Conservation (phyloP, 2,888 invertebrate genomes). For the Caenorhabditis angaria region DNA sequence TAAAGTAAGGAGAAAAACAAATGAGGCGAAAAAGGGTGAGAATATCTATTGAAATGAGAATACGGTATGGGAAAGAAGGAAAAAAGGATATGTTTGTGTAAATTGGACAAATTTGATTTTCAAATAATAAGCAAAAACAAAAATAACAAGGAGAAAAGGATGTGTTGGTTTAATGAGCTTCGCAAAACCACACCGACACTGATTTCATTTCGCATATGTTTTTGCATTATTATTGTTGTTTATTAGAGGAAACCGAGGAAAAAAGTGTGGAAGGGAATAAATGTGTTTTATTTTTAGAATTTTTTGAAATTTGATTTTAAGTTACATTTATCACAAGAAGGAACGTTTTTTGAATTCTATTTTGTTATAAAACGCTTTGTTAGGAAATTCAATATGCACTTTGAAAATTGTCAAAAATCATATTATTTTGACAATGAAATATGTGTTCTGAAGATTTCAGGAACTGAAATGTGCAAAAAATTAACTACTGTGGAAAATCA, state of each 20-base stretch:
- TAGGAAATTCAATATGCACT: too few relatives aligned
- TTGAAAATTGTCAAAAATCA: too few relatives aligned
- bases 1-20: neutral
- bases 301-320: neutral
- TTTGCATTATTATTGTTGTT: conserved; percentile 2
- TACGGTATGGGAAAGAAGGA: neutral
- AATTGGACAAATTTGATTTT: neutral
- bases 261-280: neutral
- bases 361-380: neutral
- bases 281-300: neutral
- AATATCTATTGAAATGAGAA: neutral
- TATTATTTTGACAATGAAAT: too few relatives aligned
- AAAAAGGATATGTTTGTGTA: neutral
- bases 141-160: neutral
- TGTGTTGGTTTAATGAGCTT: conserved; percentile 2
- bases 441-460: too few relatives aligned
- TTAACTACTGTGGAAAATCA: too few relatives aligned
- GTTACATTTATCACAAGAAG: too few relatives aligned
- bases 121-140: neutral
- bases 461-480: too few relatives aligned
- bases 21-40: neutral
- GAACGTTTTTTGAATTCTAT: too few relatives aligned
- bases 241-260: neutral
- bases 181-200: neutral
- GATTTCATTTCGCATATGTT: conserved; percentile 1